Evolutionary conservation across 2,113 vertebrate species (phyloP).

Genomic region (Toxostoma redivivum): DNA sequence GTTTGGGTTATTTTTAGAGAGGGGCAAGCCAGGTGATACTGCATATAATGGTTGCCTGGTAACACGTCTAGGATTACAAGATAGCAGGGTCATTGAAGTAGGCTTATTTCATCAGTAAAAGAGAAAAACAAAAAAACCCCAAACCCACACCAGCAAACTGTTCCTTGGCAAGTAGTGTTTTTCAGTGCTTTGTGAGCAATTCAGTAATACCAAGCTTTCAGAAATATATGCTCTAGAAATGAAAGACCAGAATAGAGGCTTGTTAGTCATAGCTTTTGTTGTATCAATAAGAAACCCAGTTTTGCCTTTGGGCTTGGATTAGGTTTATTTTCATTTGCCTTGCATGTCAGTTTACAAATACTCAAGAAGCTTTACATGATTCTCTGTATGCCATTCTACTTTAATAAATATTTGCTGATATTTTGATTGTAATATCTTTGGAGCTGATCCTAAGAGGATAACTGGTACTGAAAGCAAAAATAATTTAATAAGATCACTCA

Average conservation of each 20-base stretch:
- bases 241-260: background rate
- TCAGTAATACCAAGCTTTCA: background rate
- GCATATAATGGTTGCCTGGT: constrained; percentile 25
- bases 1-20: constrained; percentile 16
- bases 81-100: background rate
- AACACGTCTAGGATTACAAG: background rate
- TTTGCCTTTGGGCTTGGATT: constrained; percentile 36
- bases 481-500: background rate
- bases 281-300: background rate
- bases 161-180: background rate
- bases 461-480: background rate
- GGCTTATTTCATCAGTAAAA: background rate
- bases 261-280: constrained; percentile 28
- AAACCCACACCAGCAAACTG: background rate
- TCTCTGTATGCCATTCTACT: background rate
- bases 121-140: background rate
- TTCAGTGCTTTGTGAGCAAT: background rate
- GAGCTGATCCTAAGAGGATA: background rate
- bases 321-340: constrained; percentile 35
- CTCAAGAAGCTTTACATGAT: background rate
- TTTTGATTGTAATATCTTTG: background rate
- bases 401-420: constrained; percentile 20
- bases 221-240: background rate
- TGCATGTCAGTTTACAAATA: background rate
- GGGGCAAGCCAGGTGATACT: background rate